A percentile compares a stretch with the other conserved stretches of the same genome.
Conservation (phyloP, 2,797 vertebrate genomes). For the Intellagama lesueurii region DNA sequence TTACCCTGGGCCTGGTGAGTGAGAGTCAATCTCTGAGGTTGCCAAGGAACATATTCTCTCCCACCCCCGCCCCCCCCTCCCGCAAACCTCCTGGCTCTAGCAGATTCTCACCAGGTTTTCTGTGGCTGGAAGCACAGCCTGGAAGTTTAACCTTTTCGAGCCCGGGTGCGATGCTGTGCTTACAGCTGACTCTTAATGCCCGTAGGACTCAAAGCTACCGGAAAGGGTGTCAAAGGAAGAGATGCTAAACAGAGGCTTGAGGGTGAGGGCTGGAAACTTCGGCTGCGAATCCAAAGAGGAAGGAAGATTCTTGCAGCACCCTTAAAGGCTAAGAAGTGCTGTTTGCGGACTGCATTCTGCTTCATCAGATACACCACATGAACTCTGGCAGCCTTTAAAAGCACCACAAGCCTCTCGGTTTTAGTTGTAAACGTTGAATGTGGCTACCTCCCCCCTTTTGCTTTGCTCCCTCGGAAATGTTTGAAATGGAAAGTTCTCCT, state of each 20-base stretch:
- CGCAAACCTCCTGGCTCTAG: not conserved
- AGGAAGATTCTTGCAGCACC: too few relatives aligned
- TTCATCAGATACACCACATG: too few relatives aligned
- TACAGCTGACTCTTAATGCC: too few relatives aligned
- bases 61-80: not conserved
- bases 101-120: slow-evolving; percentile 7
- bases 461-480: too few relatives aligned
- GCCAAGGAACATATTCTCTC: not conserved
- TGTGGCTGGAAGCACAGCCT: not conserved
- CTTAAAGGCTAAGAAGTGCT: too few relatives aligned
- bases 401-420: too few relatives aligned
- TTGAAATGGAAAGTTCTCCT: too few relatives aligned
- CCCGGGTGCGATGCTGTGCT: not conserved
- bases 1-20: not conserved
- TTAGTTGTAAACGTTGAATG: too few relatives aligned
- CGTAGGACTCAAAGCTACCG: too few relatives aligned
- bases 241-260: not conserved
- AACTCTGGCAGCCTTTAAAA: too few relatives aligned
- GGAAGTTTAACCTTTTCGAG: slow-evolving; percentile 27
- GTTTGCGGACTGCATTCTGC: too few relatives aligned
- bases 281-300: not conserved
- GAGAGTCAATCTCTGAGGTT: not conserved
- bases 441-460: too few relatives aligned
- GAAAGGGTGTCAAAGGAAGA: not conserved
- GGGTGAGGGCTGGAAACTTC: not conserved